Evolutionary conservation across 2,113 vertebrate species (phyloP), one percentile per base, ranked within the genome.

Genomic region (Calyptommatus sinebrachiatus): DNA sequence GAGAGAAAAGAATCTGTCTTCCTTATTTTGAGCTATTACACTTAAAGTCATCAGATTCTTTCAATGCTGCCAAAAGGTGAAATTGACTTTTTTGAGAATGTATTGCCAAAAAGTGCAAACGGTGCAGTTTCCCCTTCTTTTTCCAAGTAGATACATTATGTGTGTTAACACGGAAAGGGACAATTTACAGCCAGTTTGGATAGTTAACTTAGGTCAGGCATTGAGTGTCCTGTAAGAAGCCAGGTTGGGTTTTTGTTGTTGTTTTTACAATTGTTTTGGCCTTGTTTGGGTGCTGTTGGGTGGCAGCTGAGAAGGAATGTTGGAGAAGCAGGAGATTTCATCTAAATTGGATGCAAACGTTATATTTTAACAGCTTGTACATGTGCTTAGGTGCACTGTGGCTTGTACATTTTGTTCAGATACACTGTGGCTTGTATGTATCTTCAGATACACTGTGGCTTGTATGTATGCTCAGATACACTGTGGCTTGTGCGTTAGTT

Each of bases 11-110:
- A 10, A 79, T 71, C 71, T 83, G 7, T 71, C 77, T 73, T 8
- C 78, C 76, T 79, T 87, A 66, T 87, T 89, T 50, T n/a, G 73
- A 86, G 80, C 77, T 80, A 76, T 91, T 82, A 71, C 61, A 76
- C 72, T 84, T 88, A 79, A 77, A 12, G 28, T 84, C 77, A 83
- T 90, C 72, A 46, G 76, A 65, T 90, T 85, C 77, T 72, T 86
- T 89, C 61, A 71, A 77, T 88, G 78, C 92, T 91, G 89, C 86
- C 90, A 92, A 88, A 90, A 94, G 92, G 88, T 88, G 85, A 88
- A 90, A 92, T 84, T 88, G 91, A 89, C 90, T 91, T 94, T 75
- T 92, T 88, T 73, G 84, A 91, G 90, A 82, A 88, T 26, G 50
- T 80, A 84, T 89, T 88, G 80, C 87, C 77, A 86, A 84, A 90